Evolutionary conservation across 2,888 invertebrate species (phyloP), one percentile per base, ranked within the genome.

Genomic region (Drosophila peninsularis): DNA sequence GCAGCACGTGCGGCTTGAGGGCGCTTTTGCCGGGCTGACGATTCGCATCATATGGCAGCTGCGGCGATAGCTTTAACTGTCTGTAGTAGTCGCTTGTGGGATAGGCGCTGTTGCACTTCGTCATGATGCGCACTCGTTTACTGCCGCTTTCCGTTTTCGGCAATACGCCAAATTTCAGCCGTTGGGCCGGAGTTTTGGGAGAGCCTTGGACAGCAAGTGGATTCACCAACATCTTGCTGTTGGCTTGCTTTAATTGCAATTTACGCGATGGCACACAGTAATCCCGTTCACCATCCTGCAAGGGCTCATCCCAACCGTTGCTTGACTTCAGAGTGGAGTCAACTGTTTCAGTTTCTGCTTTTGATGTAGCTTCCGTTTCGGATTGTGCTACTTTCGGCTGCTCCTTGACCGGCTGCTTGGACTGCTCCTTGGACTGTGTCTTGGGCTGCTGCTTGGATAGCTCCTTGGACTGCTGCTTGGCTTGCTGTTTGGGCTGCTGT

Each of bases 41-140:
- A 19, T 93, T 93, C 0, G 96, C 94, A 89, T 97, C 96, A 75
- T 94, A 97, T 0, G 97, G 97, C 72, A 96, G 94, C 9, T 93
- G 95, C 0, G 97, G 97, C 42, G 96, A 96, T 55, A 94, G 94
- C 49, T 93, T 92, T 0, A 97, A 93, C 82, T 96, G 95, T 36
- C 94, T 94, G 19, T 95, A 94, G 79, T 97, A 97, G 73, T 97
- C 96, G 3, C 95, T 93, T 0, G 96, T 94, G 32, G 95, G 95
- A 89, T 97, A 96, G 71, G 94, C 94, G 3, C 94, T 94, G 87
- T 96, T 97, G 70, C 94, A 94, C 75, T 95, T 95, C 0, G 96
- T 92, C 17, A 94, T 94, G 75, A 97, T 96, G 90, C 95, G 95
- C 0, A 97, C 97, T 69, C 94, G 95, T 82, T 96, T 96, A 83